These are phyloP conservation scores for Andrena dorsata DNA, from an alignment of 2,888 invertebrate genomes.

Conservation along the genomic window DNA sequence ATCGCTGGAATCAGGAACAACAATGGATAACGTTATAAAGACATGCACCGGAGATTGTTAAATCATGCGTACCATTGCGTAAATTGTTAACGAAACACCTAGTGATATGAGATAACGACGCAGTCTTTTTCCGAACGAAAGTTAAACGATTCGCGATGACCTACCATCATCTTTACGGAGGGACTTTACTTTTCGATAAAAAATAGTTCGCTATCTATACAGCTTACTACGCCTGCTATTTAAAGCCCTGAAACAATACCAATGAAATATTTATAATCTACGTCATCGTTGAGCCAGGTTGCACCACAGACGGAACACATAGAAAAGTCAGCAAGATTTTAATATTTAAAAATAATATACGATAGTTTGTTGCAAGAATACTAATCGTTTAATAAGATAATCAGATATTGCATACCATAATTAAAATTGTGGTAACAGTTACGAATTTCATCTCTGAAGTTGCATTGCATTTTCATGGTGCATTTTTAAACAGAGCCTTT, in stretches of 20 bases:
- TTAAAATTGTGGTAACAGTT: neutral
- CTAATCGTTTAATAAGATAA: neutral
- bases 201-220: constrained; percentile 56
- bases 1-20: constrained; percentile 54
- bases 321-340: neutral
- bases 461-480: constrained; percentile 10
- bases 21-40: constrained; percentile 43
- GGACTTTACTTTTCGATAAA: constrained; percentile 42
- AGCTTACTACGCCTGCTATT: constrained; percentile 44
- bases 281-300: constrained; percentile 30
- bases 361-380: neutral
- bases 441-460: neutral
- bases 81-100: constrained; percentile 25
- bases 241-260: constrained; percentile 62
- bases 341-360: neutral
- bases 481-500: neutral
- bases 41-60: constrained; percentile 54
- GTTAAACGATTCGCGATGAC: constrained; percentile 15
- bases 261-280: constrained; percentile 46
- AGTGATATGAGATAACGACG: constrained; percentile 19
- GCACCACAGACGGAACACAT: neutral
- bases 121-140: constrained; percentile 18
- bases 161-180: constrained; percentile 32
- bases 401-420: no score
- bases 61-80: constrained; percentile 28